Evolutionary conservation across 2,113 vertebrate genomes (phyloP), one percentile per base, ranked within the genome.

Genomic region (Formicarius rufipectus): DNA sequence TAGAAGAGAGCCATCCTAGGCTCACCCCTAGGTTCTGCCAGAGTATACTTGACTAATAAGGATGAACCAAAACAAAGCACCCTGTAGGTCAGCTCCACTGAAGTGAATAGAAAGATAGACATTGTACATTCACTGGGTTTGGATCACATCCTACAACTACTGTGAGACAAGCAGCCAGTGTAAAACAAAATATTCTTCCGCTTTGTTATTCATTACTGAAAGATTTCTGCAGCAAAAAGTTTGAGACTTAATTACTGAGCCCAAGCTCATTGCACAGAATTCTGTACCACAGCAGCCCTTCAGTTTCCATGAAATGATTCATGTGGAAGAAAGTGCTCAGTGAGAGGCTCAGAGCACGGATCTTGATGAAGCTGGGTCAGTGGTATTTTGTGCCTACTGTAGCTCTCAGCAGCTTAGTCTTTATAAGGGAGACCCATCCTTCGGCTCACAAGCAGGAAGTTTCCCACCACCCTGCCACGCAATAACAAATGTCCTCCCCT

Each of bases 231-330:
- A 69, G 77, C 19, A 84, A 20, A 25, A 83, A 90, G 49, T 71
- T 42, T 81, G 37, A 84, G 44, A 42, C 52, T 74, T 95, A 96
- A 96, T 94, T 95, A 94, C 53, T 40, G 52, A 84, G 44, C 18
- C 4, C 50, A 71, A 72, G n/a, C 72, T 73, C 23, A 10, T 20
- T 69, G 55, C 5, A 3, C n/a, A 69, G 53, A 88, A 88, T 74
- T 74, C 73, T 44, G 80, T 31, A 71, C 44, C 72, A 53, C 22
- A 69, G 58, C 22, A 87, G 77, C 4, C 40, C 45, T 19, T 59
- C 80, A 31, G 40, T 30, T 82, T 79, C 74, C 52, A 47, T 25
- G 30, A 69, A 78, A 72, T 0, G 0, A 74, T 53, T 75, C 52
- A 67, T 7, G 42, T 28, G 55, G 78, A 88, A 88, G 25, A 42